Evolutionary conservation across 1,140 invertebrate species (phyloP), one percentile per base, ranked within the genome.

Genomic region (Spodoptera frugiperda): DNA sequence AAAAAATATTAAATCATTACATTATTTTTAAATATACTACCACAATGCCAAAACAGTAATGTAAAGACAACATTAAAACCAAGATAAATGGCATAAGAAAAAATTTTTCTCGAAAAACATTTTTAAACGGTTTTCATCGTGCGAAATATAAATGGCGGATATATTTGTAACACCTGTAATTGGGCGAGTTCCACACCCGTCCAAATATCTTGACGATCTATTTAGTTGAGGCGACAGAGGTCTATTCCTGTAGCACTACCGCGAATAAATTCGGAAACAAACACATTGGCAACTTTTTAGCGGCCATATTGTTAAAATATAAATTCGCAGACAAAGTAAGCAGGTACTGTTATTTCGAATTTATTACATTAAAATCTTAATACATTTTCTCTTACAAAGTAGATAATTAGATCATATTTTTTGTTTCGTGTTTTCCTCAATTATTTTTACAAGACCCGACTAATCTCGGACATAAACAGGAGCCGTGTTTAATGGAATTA

Each of bases 231-330:
- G 17, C 51, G 57, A 53, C 25, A 21, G 53, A 17, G 44, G 61
- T 55, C 51, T 53, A 67, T 67, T 67, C 51, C 39, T 65, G 63
- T 53, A n/a, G 17, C 12, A 30, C 55, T 46, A 39, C 12, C 19
- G 51, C 39, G 44, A 76, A 76, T 76, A 68, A 67, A 76, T 68
- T 76, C 19, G 63, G 33, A 76, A 76, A 76, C 53, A 75, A 65
- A 63, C n/a, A 10, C 44, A 10, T n/a, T 63, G 71, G 61, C 71
- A 61, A 63, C 15, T 14, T 21, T 30, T 74, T 74, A 46, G 71
- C 71, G 54, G 71, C 57, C 44, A 51, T 48, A 15, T 5, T 33
- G 55, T 17, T 39, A 44, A n/a, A 15, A 5, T 44, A 44, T 12
- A 44, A 44, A 4, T 4, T 10, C 33, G 15, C 15, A 15, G 33